Evolutionary conservation across 2,888 invertebrate genomes (phyloP), one percentile per base, ranked within the genome.

Genomic region (Pseudococcus jackbeardsleyi): DNA sequence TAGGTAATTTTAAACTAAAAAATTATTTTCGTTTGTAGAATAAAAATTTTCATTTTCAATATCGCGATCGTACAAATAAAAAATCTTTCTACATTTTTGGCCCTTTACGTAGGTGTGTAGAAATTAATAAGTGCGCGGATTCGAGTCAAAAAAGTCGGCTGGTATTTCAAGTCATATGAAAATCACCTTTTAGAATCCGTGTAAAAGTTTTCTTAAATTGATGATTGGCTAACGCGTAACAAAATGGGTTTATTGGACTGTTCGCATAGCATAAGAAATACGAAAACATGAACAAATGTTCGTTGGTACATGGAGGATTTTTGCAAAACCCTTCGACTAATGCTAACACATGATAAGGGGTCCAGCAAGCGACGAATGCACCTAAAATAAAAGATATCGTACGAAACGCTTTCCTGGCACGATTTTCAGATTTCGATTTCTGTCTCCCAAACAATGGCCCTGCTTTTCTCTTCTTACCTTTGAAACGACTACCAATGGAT

Each of bases 141-240:
- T 59, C n/a, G n/a, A 19, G 7, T 59, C 59, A 5, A 59, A 5
- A 1, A 6, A 19, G 1, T 42, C 42, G 42, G 7, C 6, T 33
- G 42, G 5, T 59, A 46, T 19, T 42, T 93, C 95, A 98, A 92
- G 97, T 97, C 94, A 98, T 95, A 91, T 98, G 97, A 90, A 98
- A 95, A 92, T 99, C 99, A 1, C 98, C 97, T 91, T 96, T 96
- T 79, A 99, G 94, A 90, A 99, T 97, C 91, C 99, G 94, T 90
- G 97, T 97, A 92, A 99, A 99, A 88, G 99, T 98, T 92, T 98
- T 98, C 92, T 99, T 99, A 93, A 99, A 99, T 92, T 99, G 99
- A 91, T 98, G 98, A 93, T 99, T 99, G 90, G 99, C 99, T 90
- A 99, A 93, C 50, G 99, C 99, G 92, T 99, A 99, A 92, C 99